These are phyloP conservation scores for Parnassius apollo DNA, from an alignment of 2,888 invertebrate genomes.

Conservation along the genomic window DNA sequence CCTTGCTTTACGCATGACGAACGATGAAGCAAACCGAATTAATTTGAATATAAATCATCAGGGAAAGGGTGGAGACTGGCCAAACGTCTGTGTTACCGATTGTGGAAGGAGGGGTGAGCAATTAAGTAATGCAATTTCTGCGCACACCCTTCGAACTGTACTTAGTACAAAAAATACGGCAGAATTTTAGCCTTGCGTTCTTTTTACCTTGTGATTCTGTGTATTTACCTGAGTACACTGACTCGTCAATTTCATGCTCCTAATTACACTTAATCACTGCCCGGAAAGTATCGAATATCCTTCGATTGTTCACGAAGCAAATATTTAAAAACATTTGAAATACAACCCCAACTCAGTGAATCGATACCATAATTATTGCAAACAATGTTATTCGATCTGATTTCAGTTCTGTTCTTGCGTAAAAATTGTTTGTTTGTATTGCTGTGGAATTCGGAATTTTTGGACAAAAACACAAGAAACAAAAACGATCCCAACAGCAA, in stretches of 20 bases:
- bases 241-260: constrained; percentile 11
- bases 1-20: too few species aligned
- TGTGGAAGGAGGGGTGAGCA: too few species aligned
- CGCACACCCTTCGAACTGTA: too few species aligned
- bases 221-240: constrained; percentile 13
- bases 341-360: constrained; percentile 39
- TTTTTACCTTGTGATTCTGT: too few species aligned
- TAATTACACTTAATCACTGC: constrained; percentile 42
- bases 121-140: too few species aligned
- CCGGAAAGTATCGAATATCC: constrained; percentile 59
- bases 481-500: constrained; percentile 1
- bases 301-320: constrained; percentile 45
- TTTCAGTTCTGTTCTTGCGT: constrained; percentile 41
- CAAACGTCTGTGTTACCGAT: too few species aligned
- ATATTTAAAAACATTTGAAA: constrained; percentile 59
- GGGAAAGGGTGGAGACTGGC: too few species aligned
- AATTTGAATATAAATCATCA: too few species aligned
- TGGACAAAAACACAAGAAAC: constrained; percentile 12
- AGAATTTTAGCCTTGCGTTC: too few species aligned
- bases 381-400: constrained; percentile 64
- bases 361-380: constrained; percentile 65
- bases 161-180: too few species aligned
- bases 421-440: constrained; percentile 31
- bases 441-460: constrained; percentile 14
- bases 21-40: too few species aligned